phyloP scores from a whole-genome alignment of 2,113 vertebrate genomes.

The Anser cygnoides region DNA sequence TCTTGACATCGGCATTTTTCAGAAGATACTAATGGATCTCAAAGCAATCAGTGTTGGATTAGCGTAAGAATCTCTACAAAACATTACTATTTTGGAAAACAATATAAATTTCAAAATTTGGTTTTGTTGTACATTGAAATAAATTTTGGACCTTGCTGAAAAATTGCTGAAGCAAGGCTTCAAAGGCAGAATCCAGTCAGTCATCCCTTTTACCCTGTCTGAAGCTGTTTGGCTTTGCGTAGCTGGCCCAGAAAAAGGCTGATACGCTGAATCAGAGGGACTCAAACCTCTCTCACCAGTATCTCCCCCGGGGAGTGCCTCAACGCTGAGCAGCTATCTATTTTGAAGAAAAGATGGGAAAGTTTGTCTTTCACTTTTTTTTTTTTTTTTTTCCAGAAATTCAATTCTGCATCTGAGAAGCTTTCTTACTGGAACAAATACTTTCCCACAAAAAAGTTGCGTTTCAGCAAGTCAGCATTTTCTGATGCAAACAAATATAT shows the following conservation, averaged over 20 bases:
- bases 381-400: neutral
- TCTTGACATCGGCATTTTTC: neutral
- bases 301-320: neutral
- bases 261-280: neutral
- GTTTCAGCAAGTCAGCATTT: slow-evolving; percentile 34
- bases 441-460: slow-evolving; percentile 41
- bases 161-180: neutral
- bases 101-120: neutral
- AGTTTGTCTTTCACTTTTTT: neutral
- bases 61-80: neutral
- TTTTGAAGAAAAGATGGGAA: slow-evolving; percentile 18
- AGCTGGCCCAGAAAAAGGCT: neutral
- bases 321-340: neutral
- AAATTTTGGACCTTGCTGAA: neutral
- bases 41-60: fast-evolving
- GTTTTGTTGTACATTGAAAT: neutral
- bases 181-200: neutral
- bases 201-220: neutral
- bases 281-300: neutral
- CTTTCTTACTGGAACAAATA: slow-evolving; percentile 20
- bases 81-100: neutral
- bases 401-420: slow-evolving; percentile 34
- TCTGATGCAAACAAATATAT: slow-evolving; percentile 34
- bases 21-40: neutral
- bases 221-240: neutral